These are phyloP conservation scores for Philhelius pedissequus DNA, from an alignment of 2,888 invertebrate species.

Conservation along the genomic window DNA sequence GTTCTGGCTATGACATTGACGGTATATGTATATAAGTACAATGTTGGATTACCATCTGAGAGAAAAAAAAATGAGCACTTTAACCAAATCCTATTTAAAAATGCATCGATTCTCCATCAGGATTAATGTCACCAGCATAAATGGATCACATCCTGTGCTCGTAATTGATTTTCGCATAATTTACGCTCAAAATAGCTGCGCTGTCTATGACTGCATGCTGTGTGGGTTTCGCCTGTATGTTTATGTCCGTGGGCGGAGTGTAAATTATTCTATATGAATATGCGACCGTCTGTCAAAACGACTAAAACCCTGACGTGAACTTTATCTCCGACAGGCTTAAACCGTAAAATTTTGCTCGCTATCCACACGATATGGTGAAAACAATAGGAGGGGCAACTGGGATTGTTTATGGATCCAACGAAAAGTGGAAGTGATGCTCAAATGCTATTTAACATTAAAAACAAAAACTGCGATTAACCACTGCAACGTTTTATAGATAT, in stretches of 20 bases:
- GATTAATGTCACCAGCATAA: slow-evolving; percentile 57
- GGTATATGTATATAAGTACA: background rate
- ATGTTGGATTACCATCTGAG: background rate
- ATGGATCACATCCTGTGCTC: slow-evolving; percentile 45
- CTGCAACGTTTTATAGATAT: slow-evolving; percentile 32
- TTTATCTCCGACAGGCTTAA: slow-evolving; percentile 19
- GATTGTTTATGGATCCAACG: background rate
- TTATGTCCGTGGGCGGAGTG: background rate
- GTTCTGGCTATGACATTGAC: slow-evolving; percentile 1
- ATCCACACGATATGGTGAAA: background rate
- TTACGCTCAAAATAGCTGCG: slow-evolving; percentile 40
- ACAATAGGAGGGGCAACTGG: too few species aligned
- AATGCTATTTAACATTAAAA: slow-evolving; percentile 31
- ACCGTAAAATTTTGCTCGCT: background rate
- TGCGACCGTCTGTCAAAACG: background rate
- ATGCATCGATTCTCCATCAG: slow-evolving; percentile 57
- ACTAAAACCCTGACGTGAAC: background rate
- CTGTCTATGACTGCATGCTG: background rate
- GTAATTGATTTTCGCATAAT: slow-evolving; percentile 62
- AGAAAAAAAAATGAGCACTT: slow-evolving; percentile 17
- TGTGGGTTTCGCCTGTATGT: background rate
- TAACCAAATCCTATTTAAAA: slow-evolving; percentile 39
- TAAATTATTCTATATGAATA: slow-evolving; percentile 16
- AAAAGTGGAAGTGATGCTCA: too few species aligned
- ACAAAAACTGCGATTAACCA: slow-evolving; percentile 46